phyloP scores from a whole-genome alignment of 2,113 vertebrate species.

The Muntiacus muntjak region DNA sequence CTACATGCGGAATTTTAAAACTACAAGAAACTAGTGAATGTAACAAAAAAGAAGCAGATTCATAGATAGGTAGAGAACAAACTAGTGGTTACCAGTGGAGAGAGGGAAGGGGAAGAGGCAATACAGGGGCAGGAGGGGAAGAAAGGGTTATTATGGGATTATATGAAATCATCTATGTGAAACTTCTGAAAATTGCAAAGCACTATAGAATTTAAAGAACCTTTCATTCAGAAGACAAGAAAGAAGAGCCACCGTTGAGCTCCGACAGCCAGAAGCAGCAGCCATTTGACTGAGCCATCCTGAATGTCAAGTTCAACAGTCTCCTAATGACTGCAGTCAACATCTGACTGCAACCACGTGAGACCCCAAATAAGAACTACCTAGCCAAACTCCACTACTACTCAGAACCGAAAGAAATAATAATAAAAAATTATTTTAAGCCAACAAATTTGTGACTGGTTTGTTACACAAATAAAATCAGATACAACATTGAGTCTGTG shows the following conservation, averaged over 20 bases:
- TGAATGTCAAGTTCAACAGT: neutral
- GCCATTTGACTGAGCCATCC: neutral
- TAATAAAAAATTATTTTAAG: neutral
- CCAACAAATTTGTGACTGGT: neutral
- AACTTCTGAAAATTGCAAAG: neutral
- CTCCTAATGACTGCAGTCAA: neutral
- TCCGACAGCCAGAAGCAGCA: neutral
- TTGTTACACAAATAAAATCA: slow-evolving; percentile 2
- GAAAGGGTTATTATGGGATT: neutral
- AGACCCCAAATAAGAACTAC: neutral
- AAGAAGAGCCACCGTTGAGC: neutral
- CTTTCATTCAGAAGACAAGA: neutral
- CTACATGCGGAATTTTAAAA: neutral
- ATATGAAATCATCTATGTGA: neutral
- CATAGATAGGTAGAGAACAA: neutral
- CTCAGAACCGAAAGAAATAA: neutral
- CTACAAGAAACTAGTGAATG: neutral
- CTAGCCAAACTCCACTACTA: neutral
- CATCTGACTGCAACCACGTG: neutral
- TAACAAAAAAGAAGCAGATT: neutral
- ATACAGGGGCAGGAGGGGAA: neutral
- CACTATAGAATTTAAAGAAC: neutral
- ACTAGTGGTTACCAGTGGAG: neutral
- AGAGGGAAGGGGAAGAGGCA: neutral
- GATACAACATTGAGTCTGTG: neutral